A percentile compares a stretch with the other conserved stretches of the same genome.
phyloP scores from a whole-genome alignment of 2,797 vertebrate genomes.

The Apogon hyalosoma region DNA sequence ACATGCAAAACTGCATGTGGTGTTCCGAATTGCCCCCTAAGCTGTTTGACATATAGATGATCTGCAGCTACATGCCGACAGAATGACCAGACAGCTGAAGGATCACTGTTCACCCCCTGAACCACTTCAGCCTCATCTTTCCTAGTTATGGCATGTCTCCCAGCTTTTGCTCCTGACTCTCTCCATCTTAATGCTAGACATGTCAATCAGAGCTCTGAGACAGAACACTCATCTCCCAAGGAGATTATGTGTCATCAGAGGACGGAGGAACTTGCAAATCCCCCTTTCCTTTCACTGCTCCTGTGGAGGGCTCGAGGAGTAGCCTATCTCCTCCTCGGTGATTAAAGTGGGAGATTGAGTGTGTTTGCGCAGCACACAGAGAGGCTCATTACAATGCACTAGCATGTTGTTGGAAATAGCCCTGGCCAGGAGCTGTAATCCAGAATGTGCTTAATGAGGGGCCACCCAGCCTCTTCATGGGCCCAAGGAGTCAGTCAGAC shows the following conservation, averaged over 20 bases:
- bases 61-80: constrained; percentile 46
- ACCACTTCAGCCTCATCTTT: constrained; percentile 44
- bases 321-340: constrained; percentile 76
- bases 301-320: constrained; percentile 63
- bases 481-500: constrained; percentile 69
- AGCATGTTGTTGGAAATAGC: constrained; percentile 82
- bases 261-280: constrained; percentile 83
- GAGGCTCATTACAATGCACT: constrained; percentile 86
- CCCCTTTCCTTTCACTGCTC: constrained; percentile 65
- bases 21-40: constrained; percentile 30
- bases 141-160: constrained; percentile 53
- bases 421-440: constrained; percentile 80
- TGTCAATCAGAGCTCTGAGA: constrained; percentile 81
- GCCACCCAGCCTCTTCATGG: constrained; percentile 76
- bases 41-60: constrained; percentile 45
- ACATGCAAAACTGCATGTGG: constrained; percentile 6
- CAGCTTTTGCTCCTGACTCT: constrained; percentile 40
- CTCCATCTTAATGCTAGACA: constrained; percentile 66
- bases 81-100: constrained; percentile 43
- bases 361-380: constrained; percentile 74
- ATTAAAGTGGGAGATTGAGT: constrained; percentile 84
- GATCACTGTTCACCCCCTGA: constrained; percentile 42
- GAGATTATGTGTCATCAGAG: constrained; percentile 87
- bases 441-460: constrained; percentile 83
- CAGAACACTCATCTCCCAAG: constrained; percentile 79